Conservation (phyloP, 2,113 vertebrate species). For the Oostethus manadensis region DNA sequence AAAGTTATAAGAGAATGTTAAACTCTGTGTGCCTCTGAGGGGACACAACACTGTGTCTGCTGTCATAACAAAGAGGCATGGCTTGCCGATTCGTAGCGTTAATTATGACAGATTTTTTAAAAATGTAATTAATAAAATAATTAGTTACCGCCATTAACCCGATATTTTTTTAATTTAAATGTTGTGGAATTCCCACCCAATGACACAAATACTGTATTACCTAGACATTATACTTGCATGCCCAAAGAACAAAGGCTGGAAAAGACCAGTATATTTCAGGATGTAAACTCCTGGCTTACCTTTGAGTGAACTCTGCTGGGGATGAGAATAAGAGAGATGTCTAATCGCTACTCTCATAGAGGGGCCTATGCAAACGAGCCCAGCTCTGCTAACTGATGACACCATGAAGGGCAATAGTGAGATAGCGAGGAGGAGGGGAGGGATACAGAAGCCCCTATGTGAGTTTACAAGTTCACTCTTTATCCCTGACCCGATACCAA, state of each 20-base stretch:
- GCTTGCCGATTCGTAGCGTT: no score
- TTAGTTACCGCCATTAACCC: no score
- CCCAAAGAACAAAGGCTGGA: conserved; percentile 54
- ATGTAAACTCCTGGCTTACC: conserved; percentile 62
- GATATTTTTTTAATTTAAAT: no score
- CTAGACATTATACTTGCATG: conserved; percentile 26
- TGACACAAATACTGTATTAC: conserved; percentile 16
- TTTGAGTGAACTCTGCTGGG: conserved; percentile 70
- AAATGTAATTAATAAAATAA: no score
- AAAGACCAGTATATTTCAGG: conserved; percentile 46
- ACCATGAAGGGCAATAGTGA: conserved; percentile 50
- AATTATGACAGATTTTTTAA: no score
- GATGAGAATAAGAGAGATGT: conserved; percentile 64
- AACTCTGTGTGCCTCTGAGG: no score
- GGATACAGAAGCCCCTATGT: conserved; percentile 58
- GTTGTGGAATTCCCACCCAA: conserved; percentile 20
- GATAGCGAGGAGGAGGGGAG: conserved; percentile 31
- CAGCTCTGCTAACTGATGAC: conserved; percentile 62
- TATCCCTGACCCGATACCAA: conserved; percentile 74
- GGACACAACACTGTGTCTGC: no score
- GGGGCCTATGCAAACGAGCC: conserved; percentile 48
- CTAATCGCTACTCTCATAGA: conserved; percentile 58
- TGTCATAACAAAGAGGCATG: no score
- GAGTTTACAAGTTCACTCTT: conserved; percentile 78
- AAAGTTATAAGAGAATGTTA: no score